Conservation (phyloP, 2,113 vertebrate species). For the Psilopogon haemacephalus region DNA sequence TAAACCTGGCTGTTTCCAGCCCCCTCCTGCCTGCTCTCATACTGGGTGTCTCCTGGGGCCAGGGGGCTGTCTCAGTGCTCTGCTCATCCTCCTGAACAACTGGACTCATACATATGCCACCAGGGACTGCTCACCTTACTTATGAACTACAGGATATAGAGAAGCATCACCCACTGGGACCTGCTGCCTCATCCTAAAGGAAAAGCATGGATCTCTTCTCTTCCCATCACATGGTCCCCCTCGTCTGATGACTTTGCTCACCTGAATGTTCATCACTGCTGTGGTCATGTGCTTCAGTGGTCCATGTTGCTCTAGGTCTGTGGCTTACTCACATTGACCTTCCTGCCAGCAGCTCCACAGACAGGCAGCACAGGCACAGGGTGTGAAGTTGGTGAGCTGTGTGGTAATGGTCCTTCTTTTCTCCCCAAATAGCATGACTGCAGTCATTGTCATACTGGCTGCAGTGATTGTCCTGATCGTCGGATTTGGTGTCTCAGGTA, state of each 20-base stretch:
- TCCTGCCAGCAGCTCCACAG: not conserved
- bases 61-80: not conserved
- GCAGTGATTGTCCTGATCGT: conserved; percentile 19
- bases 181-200: not conserved
- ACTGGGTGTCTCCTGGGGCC: accelerated
- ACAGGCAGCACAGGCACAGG: accelerated
- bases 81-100: not conserved
- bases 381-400: not conserved
- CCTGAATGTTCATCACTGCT: accelerated
- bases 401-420: not conserved
- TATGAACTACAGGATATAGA: not conserved
- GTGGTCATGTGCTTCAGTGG: not conserved
- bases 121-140: not conserved
- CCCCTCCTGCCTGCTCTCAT: not conserved
- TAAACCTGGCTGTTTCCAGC: not conserved
- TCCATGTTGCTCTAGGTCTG: not conserved
- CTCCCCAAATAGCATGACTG: not conserved
- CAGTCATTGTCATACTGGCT: conserved; percentile 3
- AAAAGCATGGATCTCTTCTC: not conserved
- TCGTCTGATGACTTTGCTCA: not conserved
- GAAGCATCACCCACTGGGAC: not conserved
- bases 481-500: conserved; percentile 59
- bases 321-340: not conserved
- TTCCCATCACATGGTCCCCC: accelerated
- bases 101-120: not conserved